These are phyloP conservation scores for Laodelphax striatellus DNA, from an alignment of 1,140 invertebrate species.

Conservation along the genomic window DNA sequence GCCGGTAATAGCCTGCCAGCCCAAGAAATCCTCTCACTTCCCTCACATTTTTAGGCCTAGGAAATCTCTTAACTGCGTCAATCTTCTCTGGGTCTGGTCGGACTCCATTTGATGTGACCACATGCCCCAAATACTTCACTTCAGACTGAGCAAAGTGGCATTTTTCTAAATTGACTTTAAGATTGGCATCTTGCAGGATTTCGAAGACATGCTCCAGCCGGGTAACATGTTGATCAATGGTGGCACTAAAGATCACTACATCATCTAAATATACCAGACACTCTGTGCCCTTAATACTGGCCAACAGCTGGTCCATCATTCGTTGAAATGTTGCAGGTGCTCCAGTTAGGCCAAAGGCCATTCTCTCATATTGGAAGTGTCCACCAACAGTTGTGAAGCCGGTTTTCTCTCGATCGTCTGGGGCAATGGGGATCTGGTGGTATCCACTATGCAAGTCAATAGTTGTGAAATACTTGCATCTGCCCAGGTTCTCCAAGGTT, in stretches of 20 bases:
- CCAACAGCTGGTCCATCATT: slow-evolving; percentile 29
- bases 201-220: too few relatives aligned
- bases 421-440: slow-evolving; percentile 27
- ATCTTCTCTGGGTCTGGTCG: slow-evolving; percentile 33
- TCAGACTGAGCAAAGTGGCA: too few relatives aligned
- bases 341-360: slow-evolving; percentile 18
- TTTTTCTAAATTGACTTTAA: too few relatives aligned
- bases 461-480: slow-evolving; percentile 19
- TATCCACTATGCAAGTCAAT: slow-evolving; percentile 21
- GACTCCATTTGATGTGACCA: slow-evolving; percentile 26
- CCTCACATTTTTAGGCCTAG: slow-evolving; percentile 29
- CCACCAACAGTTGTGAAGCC: slow-evolving; percentile 18
- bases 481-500: slow-evolving; percentile 31
- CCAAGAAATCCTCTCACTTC: too few relatives aligned
- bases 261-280: slow-evolving; percentile 34
- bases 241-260: slow-evolving; percentile 28
- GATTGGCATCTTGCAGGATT: too few relatives aligned
- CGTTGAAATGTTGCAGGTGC: slow-evolving; percentile 16
- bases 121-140: too few relatives aligned
- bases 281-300: slow-evolving; percentile 6
- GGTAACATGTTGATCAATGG: slow-evolving; percentile 26
- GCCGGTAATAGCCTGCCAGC: slow-evolving; percentile 25
- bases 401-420: slow-evolving; percentile 17
- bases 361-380: slow-evolving; percentile 17
- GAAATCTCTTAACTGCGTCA: slow-evolving; percentile 29